Evolutionary conservation across 2,888 invertebrate species (phyloP), one percentile per base, ranked within the genome.

Genomic region (Ectemnius continuus): DNA sequence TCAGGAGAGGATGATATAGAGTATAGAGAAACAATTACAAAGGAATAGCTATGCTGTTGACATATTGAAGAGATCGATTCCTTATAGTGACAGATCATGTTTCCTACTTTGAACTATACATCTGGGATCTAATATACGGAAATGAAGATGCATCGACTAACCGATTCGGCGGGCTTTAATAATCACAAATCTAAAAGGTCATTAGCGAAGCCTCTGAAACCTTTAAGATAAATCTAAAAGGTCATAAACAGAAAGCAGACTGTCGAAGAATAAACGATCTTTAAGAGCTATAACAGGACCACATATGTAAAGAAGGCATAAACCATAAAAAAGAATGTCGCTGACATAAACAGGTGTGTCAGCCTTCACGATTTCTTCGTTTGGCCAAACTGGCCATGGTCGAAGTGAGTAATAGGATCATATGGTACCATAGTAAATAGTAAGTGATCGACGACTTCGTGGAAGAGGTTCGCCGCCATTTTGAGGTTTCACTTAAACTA

Each of bases 381-480:
- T 16, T 56, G 56, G 18, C n/a, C 36, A 16, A 45, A 57, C 13
- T 11, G 48, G 16, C 48, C 57, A 46, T 57, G 57, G 61, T 66
- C 47, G 47, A 68, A 73, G 61, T 59, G 23, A 26, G 52, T 47
- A 64, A 74, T 59, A 16, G 67, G 57, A 67, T 28, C 58, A 45
- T 56, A 56, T 6, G 52, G 18, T 57, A 28, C 66, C 46, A 46
- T 57, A 65, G 73, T 59, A 23, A 26, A 52, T 59, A 67, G 36
- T 36, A 76, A 52, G 14, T 75, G 69, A 71, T 75, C 67, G 81
- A 84, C 77, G 82, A 87, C 84, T 86, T 85, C 81, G 82, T 85
- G 88, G 83, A 88, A 88, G 88, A 86, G 83, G 82, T 88, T 87
- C 82, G 82, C 85, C 85, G 86, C 85, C 85, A 81, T 84, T 70